Percentiles rank a stretch among this genome's conserved stretches.
Evolutionary conservation across 2,888 invertebrate species (phyloP).

Genomic region (Cylindroiulus punctatus): DNA sequence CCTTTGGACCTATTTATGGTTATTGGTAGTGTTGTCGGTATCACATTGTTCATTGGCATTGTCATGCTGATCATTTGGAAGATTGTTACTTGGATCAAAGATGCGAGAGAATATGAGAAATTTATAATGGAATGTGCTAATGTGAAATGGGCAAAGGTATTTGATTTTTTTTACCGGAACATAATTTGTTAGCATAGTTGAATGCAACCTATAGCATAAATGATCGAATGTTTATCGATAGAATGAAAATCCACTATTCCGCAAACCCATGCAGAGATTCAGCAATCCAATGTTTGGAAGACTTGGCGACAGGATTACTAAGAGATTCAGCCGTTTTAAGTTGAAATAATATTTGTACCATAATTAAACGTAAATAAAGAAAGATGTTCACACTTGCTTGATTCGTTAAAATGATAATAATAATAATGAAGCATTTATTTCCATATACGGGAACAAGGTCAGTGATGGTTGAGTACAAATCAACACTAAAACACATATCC

Average conservation of each 20-base stretch:
- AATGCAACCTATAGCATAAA: no score
- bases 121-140: background rate
- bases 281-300: constrained; percentile 5
- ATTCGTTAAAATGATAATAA: no score
- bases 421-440: no score
- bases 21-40: background rate
- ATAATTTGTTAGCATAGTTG: no score
- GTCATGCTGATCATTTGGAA: constrained; percentile 13
- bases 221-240: background rate
- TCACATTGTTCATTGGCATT: background rate
- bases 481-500: no score
- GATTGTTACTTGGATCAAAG: background rate
- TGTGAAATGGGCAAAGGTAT: constrained; percentile 31
- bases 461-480: no score
- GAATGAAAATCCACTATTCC: background rate
- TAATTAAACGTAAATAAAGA: no score
- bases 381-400: no score
- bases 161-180: background rate
- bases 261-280: background rate
- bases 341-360: background rate
- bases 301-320: background rate
- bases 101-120: background rate
- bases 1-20: background rate
- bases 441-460: no score
- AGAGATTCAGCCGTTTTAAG: background rate